Conservation (phyloP, 1,140 invertebrate species). For the Drosophila pectinifera region DNA sequence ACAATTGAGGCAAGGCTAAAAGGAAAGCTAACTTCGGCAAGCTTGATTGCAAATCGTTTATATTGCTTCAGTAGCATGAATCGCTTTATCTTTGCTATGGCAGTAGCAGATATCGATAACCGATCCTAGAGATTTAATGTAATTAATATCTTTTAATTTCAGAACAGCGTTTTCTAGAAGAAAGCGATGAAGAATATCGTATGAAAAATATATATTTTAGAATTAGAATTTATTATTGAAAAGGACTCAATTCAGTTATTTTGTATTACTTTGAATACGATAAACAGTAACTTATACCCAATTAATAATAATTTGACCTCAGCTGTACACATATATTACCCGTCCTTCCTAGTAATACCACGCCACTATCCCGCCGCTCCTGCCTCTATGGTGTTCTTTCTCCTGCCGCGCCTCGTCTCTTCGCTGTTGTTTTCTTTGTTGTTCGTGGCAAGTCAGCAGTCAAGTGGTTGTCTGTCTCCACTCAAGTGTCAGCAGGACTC, state of each 20-base stretch:
- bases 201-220: too few relatives aligned
- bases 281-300: neutral
- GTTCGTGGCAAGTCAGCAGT: conserved; percentile 64
- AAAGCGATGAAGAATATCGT: too few relatives aligned
- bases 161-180: too few relatives aligned
- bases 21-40: too few relatives aligned
- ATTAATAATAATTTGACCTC: neutral
- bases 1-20: neutral
- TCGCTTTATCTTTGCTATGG: too few relatives aligned
- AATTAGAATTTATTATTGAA: too few relatives aligned
- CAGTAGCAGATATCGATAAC: too few relatives aligned
- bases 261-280: too few relatives aligned
- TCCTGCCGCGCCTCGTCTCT: conserved; percentile 19
- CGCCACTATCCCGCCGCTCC: neutral
- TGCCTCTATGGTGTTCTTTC: neutral
- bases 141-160: too few relatives aligned
- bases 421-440: conserved; percentile 43
- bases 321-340: neutral
- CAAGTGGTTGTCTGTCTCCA: conserved; percentile 78
- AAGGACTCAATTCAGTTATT: too few relatives aligned
- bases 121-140: too few relatives aligned
- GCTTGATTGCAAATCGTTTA: neutral
- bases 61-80: too few relatives aligned
- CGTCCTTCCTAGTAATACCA: neutral
- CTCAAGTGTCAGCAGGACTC: conserved; percentile 79